Percentiles rank a stretch among this genome's conserved stretches.
Evolutionary conservation across 2,797 vertebrate species (phyloP).

Genomic region (Todus mexicanus): DNA sequence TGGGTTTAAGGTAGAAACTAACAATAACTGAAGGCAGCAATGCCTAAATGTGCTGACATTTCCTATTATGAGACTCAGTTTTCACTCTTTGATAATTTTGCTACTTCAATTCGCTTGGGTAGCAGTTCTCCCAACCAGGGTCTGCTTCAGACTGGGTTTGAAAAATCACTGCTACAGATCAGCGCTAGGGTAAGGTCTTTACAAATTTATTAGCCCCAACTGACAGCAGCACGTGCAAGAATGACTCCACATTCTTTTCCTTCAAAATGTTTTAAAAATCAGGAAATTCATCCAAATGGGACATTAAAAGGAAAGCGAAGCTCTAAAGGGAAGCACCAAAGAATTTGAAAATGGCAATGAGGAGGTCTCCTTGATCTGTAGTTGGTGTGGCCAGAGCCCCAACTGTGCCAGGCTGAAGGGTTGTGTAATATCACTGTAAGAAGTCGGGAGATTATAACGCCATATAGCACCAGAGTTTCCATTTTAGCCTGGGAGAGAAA

Average conservation of each 20-base stretch:
- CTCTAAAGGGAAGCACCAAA: not conserved
- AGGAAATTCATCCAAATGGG: not conserved
- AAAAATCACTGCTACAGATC: not conserved
- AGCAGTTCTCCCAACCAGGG: not conserved
- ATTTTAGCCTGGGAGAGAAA: not conserved
- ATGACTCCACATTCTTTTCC: not conserved
- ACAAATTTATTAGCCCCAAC: not conserved
- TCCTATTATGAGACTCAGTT: not conserved
- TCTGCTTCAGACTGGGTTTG: not conserved
- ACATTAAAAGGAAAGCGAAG: not conserved
- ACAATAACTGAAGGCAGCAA: not conserved
- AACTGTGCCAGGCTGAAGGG: not conserved
- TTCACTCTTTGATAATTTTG: constrained; percentile 39
- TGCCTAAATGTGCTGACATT: constrained; percentile 17
- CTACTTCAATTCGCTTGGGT: not conserved
- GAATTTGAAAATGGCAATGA: not conserved
- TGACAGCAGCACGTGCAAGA: not conserved
- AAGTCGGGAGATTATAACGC: not conserved
- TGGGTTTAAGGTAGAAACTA: not conserved
- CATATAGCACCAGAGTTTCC: not conserved
- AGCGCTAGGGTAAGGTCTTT: not conserved
- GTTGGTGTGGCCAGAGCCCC: not conserved
- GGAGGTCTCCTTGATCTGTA: not conserved
- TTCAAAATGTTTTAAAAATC: not conserved
- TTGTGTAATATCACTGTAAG: not conserved